These are phyloP conservation scores for Aviceda subcristata DNA, from an alignment of 2,113 vertebrate species.

Conservation along the genomic window DNA sequence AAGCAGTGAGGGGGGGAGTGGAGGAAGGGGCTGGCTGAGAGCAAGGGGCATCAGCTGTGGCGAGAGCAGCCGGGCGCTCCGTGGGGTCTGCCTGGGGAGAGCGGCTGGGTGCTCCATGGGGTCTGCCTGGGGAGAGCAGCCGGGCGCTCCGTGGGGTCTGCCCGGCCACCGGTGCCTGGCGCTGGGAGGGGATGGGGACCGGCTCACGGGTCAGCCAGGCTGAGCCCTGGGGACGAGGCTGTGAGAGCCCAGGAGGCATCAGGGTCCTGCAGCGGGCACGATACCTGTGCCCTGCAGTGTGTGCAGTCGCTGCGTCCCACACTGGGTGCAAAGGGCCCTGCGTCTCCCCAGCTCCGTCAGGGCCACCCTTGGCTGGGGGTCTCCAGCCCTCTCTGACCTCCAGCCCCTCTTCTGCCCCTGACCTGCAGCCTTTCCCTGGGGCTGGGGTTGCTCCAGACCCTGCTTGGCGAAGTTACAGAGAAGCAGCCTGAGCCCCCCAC, in stretches of 20 bases:
- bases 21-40: neutral
- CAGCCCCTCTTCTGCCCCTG: neutral
- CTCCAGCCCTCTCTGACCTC: neutral
- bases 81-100: no score
- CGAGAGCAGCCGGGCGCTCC: fast-evolving
- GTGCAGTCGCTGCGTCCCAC: neutral
- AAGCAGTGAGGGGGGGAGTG: neutral
- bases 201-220: fast-evolving
- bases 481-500: neutral
- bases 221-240: neutral
- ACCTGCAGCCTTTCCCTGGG: neutral
- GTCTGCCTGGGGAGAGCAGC: neutral
- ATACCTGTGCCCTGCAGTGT: neutral
- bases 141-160: fast-evolving
- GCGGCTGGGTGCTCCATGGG: fast-evolving
- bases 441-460: neutral
- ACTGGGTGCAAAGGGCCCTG: fast-evolving
- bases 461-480: neutral
- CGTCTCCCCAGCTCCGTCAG: fast-evolving
- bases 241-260: fast-evolving
- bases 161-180: neutral
- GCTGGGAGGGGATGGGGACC: neutral
- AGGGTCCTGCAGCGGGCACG: fast-evolving
- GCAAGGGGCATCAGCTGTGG: fast-evolving
- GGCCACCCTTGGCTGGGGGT: neutral